Conservation (phyloP, 2,888 invertebrate species). For the Meganola albula region DNA sequence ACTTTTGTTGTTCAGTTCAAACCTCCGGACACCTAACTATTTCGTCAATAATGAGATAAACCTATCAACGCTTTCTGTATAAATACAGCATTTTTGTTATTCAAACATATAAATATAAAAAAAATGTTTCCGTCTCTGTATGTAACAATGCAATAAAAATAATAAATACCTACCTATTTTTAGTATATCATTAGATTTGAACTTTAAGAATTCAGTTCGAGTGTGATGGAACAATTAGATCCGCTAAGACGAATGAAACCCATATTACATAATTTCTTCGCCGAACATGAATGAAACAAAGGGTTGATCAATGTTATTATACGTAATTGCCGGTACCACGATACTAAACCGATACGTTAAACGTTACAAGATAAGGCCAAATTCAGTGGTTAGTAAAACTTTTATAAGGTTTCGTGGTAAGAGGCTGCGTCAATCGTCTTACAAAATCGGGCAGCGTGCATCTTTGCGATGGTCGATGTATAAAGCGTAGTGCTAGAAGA, state of each 20-base stretch:
- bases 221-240: constrained; percentile 46
- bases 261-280: constrained; percentile 63
- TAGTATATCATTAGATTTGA: no score
- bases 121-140: no score
- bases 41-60: no score
- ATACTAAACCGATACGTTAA: constrained; percentile 9
- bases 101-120: no score
- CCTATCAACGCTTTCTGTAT: no score
- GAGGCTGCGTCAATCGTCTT: constrained; percentile 61
- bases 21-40: no score
- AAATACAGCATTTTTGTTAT: no score
- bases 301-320: constrained; percentile 68
- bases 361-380: constrained; percentile 17
- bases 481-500: constrained; percentile 66
- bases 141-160: no score
- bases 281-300: constrained; percentile 63
- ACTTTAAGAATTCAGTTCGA: constrained; percentile 21
- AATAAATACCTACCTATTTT: no score
- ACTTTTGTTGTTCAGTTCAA: no score
- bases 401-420: constrained; percentile 47
- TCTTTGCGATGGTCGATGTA: constrained; percentile 72
- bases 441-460: constrained; percentile 69
- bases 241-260: constrained; percentile 61
- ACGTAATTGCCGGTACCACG: constrained; percentile 63
- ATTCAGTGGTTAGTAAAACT: constrained; percentile 17